Evolutionary conservation across 2,888 invertebrate species (phyloP), one percentile per base, ranked within the genome.

Genomic region (Brassicogethes aeneus): DNA sequence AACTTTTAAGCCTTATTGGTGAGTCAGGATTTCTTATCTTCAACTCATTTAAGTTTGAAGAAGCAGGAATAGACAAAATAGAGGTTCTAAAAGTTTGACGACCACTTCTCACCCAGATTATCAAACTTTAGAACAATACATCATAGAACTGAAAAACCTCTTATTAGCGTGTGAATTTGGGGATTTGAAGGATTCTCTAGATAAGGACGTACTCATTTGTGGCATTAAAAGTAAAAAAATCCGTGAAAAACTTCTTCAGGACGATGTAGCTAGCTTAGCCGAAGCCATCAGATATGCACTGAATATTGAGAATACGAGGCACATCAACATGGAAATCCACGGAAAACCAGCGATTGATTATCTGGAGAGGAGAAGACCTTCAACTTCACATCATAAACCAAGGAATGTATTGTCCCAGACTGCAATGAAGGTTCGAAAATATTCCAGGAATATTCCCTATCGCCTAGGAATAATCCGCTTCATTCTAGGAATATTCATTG

Each of bases 171-270:
- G 33, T 10, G 35, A 42, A 13, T 33, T 38, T 7, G 23, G 36
- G 13, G 23, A 17, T 2, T 15, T 42, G 5, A 14, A 17, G 8
- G 42, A 38, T 3, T 16, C 14, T n/a, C n/a, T 39, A 2, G 14
- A 23, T 1, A 38, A 31, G 14, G 34, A 32, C 14, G 17, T 38
- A 7, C 17, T 42, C n/a, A 35, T 34, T 2, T 40, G 34, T 34
- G 42, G 42, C 2, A n/a, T 39, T 10, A 17, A 16, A n/a, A 35
- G 34, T 2, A 29, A 36, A 17, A 34, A 40, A 30, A 10, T 44
- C 2, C 39, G 44, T 15, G 40, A 47, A 35, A 32, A 44, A 15
- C 38, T 45, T 12, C 34, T 49, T 0, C 15, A 29, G 29, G 43
- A 43, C 16, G 40, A 38, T n/a, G 34, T 23, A 10, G 10, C 5